Base-by-base conservation (phyloP, 1,140 invertebrate species). In the Drosophila mayri region DNA sequence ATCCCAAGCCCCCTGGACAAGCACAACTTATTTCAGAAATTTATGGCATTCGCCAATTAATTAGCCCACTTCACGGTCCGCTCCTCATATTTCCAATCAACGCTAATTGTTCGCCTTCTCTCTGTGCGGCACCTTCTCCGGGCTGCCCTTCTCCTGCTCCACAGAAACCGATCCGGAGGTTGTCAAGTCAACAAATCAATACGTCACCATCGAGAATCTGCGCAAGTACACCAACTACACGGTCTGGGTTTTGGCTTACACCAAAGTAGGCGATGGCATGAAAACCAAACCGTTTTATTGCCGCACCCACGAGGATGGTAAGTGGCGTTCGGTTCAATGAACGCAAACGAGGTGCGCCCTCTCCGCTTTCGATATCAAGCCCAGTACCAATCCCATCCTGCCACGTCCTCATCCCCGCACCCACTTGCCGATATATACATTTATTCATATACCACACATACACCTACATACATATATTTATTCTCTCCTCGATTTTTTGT, bases 181-280 rank as follows among this genome's bases (percentile, higher is more conserved):
- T 84, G 92, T 93, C 71, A 93, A 92, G 81, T 93, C 92, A 76
- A 93, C 88, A 74, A 93, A 93, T 91, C 92, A 93, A 86, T 93
- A 93, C 80, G 83, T 92, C 66, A 93, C 92, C 60, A 88, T 93
- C 60, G 92, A 93, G 73, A 93, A 92, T 81, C 82, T 93, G 71
- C 79, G 95, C 71, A 97, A 97, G 79, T 98, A 96, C 92, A 98
- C 97, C n/a, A 99, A 99, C 94, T 99, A 99, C 93, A 98, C 97
- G 49, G 95, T 99, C 32, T 96, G 96, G 68, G 96, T 98, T 12
- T 94, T 97, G 74, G 98, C 97, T 8, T 98, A 95, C 93, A 99
- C 98, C 3, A 94, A 95, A 49, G 96, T 97, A 49, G 98, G 98
- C 3, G 97, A 98, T 93, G 98, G 98, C 6, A 95, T 97, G 16